A percentile compares a stretch with the other conserved stretches of the same genome.
Evolutionary conservation across 2,113 vertebrate genomes (phyloP).

Genomic region (Himantopus leucocephalus): DNA sequence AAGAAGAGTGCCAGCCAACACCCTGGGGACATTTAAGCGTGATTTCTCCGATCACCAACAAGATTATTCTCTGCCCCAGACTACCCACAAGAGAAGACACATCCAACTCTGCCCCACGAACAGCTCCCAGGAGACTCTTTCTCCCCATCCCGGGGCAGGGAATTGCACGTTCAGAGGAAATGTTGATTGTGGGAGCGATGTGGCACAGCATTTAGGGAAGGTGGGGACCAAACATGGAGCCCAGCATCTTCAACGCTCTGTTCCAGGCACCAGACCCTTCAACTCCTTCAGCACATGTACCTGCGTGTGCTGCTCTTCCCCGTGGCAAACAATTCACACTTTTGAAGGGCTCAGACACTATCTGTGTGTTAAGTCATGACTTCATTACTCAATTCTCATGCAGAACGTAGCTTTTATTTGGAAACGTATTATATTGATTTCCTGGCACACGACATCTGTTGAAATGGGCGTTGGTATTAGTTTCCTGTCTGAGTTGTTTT

Average conservation of each 20-base stretch:
- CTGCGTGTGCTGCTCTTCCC: neutral
- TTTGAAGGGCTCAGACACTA: neutral
- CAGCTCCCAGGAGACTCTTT: neutral
- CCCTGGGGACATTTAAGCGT: no score
- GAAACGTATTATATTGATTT: neutral
- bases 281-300: neutral
- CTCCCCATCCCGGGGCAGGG: neutral
- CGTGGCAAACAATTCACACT: accelerated
- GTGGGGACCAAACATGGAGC: neutral
- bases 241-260: neutral
- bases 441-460: neutral
- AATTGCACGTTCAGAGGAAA: neutral
- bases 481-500: neutral
- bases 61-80: neutral
- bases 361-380: neutral
- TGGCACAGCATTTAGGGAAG: neutral
- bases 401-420: neutral
- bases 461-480: neutral
- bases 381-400: neutral
- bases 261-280: neutral
- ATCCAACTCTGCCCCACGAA: neutral
- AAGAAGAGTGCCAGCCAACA: neutral
- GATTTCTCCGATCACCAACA: neutral
- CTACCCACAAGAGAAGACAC: neutral
- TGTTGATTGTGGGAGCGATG: accelerated